Evolutionary conservation across 2,888 invertebrate genomes (phyloP).

Genomic region (Dorcus parallelipipedus): DNA sequence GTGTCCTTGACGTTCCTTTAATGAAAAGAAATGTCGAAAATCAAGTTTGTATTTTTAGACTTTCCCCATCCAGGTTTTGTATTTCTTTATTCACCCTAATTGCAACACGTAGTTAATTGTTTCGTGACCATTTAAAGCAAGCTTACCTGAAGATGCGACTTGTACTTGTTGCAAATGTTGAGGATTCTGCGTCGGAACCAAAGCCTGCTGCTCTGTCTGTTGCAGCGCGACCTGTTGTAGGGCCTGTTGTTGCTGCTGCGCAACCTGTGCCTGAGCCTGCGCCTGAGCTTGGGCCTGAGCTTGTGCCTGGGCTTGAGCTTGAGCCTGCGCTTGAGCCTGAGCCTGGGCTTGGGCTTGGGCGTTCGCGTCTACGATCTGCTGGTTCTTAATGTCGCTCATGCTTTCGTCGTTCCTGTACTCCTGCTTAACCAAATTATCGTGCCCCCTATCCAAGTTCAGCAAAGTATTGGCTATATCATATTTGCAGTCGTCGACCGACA

Average conservation of each 20-base stretch:
- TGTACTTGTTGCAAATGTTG: slow-evolving; percentile 49
- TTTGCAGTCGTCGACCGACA: slow-evolving; percentile 68
- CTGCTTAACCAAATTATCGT: slow-evolving; percentile 35
- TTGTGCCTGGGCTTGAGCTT: slow-evolving; percentile 39
- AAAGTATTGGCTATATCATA: slow-evolving; percentile 67
- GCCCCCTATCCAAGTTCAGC: slow-evolving; percentile 59
- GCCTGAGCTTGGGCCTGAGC: slow-evolving; percentile 43
- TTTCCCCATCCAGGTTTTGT: no score
- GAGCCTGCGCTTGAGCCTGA: slow-evolving; percentile 39
- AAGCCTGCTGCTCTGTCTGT: slow-evolving; percentile 49
- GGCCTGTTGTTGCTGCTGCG: slow-evolving; percentile 57
- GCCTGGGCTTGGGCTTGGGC: slow-evolving; percentile 33
- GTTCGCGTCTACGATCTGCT: slow-evolving; percentile 24
- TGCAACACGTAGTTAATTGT: no score
- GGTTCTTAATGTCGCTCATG: slow-evolving; percentile 45
- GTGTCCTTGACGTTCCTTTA: no score
- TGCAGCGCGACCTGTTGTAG: slow-evolving; percentile 58
- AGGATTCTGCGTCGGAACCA: slow-evolving; percentile 49
- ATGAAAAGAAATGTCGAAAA: no score
- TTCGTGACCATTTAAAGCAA: background rate
- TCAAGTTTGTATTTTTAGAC: no score
- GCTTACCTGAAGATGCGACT: slow-evolving; percentile 39
- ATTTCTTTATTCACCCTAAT: no score
- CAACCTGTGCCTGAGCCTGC: slow-evolving; percentile 49
- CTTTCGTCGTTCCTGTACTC: slow-evolving; percentile 24